Percentiles rank a stretch among this genome's conserved stretches.
These are phyloP conservation scores for Pelmatolapia mariae DNA, from an alignment of 2,113 vertebrate genomes.

Conservation along the genomic window DNA sequence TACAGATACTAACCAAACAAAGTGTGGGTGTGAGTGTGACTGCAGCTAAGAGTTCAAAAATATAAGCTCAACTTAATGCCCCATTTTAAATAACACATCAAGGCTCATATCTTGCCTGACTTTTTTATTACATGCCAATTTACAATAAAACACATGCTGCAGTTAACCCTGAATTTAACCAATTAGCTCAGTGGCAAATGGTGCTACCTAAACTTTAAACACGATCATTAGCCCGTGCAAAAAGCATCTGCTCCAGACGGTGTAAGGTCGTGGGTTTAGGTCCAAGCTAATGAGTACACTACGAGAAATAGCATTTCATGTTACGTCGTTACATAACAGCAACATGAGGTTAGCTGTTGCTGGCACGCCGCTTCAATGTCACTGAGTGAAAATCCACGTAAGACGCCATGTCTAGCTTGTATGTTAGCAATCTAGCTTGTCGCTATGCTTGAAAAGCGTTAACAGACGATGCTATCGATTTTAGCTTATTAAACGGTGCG, in stretches of 20 bases:
- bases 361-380: slow-evolving; percentile 32
- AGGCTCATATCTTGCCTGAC: neutral
- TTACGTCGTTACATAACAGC: neutral
- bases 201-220: neutral
- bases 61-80: neutral
- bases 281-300: neutral
- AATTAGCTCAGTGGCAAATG: neutral
- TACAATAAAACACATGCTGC: neutral
- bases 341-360: neutral
- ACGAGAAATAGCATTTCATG: neutral
- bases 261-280: neutral
- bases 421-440: neutral
- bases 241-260: neutral
- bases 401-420: neutral
- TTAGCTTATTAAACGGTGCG: neutral
- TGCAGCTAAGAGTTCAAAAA: neutral
- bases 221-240: neutral
- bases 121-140: neutral
- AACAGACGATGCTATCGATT: neutral
- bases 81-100: neutral
- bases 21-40: neutral
- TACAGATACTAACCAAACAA: neutral
- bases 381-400: neutral
- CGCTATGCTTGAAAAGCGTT: neutral
- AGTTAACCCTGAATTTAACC: neutral